Percentiles rank a stretch among this genome's conserved stretches.
These are phyloP conservation scores for Catocala fraxini DNA, from an alignment of 2,888 invertebrate genomes.

Conservation along the genomic window DNA sequence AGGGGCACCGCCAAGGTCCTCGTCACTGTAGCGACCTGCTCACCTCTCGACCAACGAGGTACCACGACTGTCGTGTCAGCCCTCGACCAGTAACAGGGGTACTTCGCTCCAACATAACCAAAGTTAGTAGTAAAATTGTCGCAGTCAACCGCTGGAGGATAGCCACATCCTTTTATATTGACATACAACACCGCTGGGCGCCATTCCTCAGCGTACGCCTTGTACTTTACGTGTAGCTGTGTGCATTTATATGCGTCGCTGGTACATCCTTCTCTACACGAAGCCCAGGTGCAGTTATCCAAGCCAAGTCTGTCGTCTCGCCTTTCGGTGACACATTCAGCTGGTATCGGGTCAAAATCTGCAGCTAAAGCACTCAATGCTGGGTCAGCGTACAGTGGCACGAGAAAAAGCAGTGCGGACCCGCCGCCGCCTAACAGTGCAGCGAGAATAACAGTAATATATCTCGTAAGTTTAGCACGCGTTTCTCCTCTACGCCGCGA, in stretches of 20 bases:
- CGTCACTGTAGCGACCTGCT: conserved; percentile 94
- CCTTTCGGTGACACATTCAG: conserved; percentile 91
- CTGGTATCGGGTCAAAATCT: conserved; percentile 92
- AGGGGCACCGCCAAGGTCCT: conserved; percentile 95
- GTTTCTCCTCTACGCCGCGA: conserved; percentile 76
- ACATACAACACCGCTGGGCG: conserved; percentile 90
- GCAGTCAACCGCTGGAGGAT: conserved; percentile 93
- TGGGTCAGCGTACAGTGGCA: conserved; percentile 84
- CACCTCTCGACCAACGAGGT: conserved; percentile 93
- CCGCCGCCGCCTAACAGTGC: conserved; percentile 79
- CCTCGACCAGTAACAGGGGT: conserved; percentile 91
- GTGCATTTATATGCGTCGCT: conserved; percentile 92
- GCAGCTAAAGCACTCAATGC: conserved; percentile 89
- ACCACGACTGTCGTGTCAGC: conserved; percentile 94
- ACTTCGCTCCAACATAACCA: conserved; percentile 90
- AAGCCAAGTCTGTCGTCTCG: conserved; percentile 91
- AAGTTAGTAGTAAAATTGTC: conserved; percentile 91
- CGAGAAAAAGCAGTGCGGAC: conserved; percentile 82
- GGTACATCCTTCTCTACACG: conserved; percentile 93
- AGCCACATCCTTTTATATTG: conserved; percentile 95
- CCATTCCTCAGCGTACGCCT: conserved; percentile 81
- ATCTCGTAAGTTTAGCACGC: conserved; percentile 78
- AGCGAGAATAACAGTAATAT: conserved; percentile 80
- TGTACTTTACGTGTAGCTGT: conserved; percentile 90
- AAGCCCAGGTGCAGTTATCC: conserved; percentile 93